A percentile compares a stretch with the other conserved stretches of the same genome.
Evolutionary conservation across 1,140 invertebrate species (phyloP).

Genomic region (Cotesia vestalis): DNA sequence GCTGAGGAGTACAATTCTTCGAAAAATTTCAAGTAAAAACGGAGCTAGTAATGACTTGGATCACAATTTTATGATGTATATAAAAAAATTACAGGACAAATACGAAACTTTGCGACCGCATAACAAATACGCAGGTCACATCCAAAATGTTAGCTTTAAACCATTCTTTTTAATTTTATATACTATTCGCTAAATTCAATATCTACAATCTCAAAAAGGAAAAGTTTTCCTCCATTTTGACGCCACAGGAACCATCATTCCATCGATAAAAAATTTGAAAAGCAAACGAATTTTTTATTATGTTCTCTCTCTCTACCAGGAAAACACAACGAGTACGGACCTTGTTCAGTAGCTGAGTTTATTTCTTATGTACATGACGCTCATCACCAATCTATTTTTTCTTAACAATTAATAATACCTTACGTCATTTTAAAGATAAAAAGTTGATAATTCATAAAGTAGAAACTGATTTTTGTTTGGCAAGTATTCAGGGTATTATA

Average conservation of each 20-base stretch:
- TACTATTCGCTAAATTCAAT: neutral
- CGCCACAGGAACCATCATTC: neutral
- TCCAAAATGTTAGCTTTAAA: no score
- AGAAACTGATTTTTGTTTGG: neutral
- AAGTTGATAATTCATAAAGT: neutral
- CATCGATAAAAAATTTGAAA: neutral
- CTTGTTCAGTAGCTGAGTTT: neutral
- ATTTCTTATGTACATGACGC: neutral
- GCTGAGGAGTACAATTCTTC: no score
- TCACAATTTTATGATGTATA: no score
- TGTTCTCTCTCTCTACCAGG: constrained; percentile 8
- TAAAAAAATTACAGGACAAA: no score
- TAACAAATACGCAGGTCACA: no score
- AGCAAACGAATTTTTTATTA: neutral
- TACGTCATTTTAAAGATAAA: neutral
- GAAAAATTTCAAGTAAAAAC: no score
- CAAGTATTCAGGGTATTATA: neutral
- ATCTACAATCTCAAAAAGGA: neutral
- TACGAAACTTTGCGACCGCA: no score
- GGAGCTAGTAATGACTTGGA: no score
- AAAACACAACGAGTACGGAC: neutral
- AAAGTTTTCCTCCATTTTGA: neutral
- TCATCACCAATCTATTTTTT: constrained; percentile 3
- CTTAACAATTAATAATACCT: constrained; percentile 1
- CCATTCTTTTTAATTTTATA: constrained; percentile 3